Conservation (phyloP, 2,888 invertebrate species). For the Euspilapteryx auroguttella region DNA sequence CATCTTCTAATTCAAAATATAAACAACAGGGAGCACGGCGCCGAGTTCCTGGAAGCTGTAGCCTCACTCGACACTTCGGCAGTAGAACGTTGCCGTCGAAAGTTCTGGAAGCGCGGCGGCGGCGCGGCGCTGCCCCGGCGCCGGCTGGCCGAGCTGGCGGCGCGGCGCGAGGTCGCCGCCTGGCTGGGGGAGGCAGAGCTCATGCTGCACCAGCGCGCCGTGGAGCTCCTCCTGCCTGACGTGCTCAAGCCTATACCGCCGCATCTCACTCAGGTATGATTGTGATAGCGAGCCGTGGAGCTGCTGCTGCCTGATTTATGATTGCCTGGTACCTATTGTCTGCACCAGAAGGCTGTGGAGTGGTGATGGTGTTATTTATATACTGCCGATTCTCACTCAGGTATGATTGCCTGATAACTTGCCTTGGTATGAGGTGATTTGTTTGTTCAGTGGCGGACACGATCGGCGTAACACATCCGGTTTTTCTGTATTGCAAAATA, state of each 20-base stretch:
- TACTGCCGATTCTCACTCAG: too few species aligned
- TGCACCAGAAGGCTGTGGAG: too few species aligned
- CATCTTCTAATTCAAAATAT: too few species aligned
- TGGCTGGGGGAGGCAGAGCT: conserved; percentile 86
- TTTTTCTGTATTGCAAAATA: too few species aligned
- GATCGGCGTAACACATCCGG: too few species aligned
- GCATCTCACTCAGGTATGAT: conserved; percentile 92
- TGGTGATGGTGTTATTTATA: too few species aligned
- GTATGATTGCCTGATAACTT: too few species aligned
- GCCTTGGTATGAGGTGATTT: too few species aligned
- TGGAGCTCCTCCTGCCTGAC: conserved; percentile 95
- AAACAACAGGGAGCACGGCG: conserved; percentile 82
- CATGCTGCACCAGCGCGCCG: conserved; percentile 93
- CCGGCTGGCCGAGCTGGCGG: conserved; percentile 77
- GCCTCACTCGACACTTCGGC: conserved; percentile 87
- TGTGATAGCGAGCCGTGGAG: conserved; percentile 86
- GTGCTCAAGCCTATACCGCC: conserved; percentile 94
- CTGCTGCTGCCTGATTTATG: conserved; percentile 89
- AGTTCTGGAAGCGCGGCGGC: conserved; percentile 86
- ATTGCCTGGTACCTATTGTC: too few species aligned
- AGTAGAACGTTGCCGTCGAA: conserved; percentile 88
- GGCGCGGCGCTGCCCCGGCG: conserved; percentile 91
- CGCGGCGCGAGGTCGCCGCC: conserved; percentile 65
- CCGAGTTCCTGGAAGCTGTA: conserved; percentile 89
- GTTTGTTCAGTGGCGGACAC: too few species aligned